A percentile compares a stretch with the other conserved stretches of the same genome.
These are phyloP conservation scores for Lepisosteus oculatus DNA, from an alignment of 2,113 vertebrate species.

Conservation along the genomic window DNA sequence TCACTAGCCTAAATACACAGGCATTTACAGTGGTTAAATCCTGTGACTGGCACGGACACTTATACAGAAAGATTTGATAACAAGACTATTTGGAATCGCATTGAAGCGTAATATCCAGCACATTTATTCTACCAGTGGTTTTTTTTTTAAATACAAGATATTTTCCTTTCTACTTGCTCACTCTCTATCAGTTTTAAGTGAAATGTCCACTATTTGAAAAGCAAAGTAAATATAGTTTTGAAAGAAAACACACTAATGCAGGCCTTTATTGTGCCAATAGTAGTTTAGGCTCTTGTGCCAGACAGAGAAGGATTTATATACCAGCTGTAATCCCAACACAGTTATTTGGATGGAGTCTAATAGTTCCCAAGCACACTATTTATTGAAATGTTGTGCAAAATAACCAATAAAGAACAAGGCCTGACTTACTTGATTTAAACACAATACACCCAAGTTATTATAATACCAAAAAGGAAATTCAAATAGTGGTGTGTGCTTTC, in stretches of 20 bases:
- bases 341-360: slow-evolving; percentile 3
- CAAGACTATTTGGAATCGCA: slow-evolving; percentile 64
- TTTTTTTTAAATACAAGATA: slow-evolving; percentile 1
- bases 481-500: neutral
- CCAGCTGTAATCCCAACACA: slow-evolving; percentile 13
- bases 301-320: slow-evolving; percentile 10
- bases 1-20: slow-evolving; percentile 67
- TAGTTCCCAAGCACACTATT: neutral
- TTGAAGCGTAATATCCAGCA: slow-evolving; percentile 50
- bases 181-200: neutral
- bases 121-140: slow-evolving; percentile 12
- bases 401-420: neutral
- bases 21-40: slow-evolving; percentile 70
- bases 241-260: neutral
- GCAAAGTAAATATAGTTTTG: neutral
- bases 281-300: slow-evolving; percentile 9
- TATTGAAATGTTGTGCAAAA: neutral
- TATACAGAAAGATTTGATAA: slow-evolving; percentile 52
- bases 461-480: neutral
- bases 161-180: neutral
- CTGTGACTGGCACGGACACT: slow-evolving; percentile 63
- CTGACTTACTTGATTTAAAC: neutral
- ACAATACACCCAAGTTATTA: slow-evolving; percentile 2
- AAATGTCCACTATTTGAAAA: neutral
- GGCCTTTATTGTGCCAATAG: neutral